Evolutionary conservation across 2,797 vertebrate species (phyloP), one percentile per base, ranked within the genome.

Genomic region (Pipistrellus nathusii): DNA sequence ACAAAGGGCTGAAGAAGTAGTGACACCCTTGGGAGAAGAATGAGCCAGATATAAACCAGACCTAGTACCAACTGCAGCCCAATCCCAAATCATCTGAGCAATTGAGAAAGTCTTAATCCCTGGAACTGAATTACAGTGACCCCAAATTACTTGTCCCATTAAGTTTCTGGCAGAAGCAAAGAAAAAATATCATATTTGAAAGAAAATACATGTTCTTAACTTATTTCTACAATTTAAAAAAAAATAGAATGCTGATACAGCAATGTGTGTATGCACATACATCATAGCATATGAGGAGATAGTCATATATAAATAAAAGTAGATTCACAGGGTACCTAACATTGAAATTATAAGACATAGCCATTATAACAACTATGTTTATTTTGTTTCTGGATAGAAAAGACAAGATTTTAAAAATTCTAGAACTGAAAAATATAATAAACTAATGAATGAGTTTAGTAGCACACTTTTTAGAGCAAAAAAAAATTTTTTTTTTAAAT

Each of bases 171-270:
- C 30, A 78, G 71, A 69, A 93, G 32, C 32, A 73, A 77, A 84
- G 13, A 12, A 57, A 83, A 78, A 75, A 73, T 59, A 57, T 46
- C 8, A 38, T 38, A 32, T 62, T 44, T 85, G 6, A 14, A 90
- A 90, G 38, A 88, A 77, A 78, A 57, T 77, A 35, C 46, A 38
- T 64, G n/a, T 77, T 20, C 68, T 81, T 85, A 78, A 81, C 81
- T 69, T n/a, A 83, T 66, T 64, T 77, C 71, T 51, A 55, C 3
- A 46, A 57, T 91, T 30, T 57, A 41, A 72, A 44, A 72, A 41
- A 72, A 44, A 71, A 44, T 35, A 78, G 35, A 91, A 68, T 41
- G 18, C 44, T 25, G 35, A 85, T 41, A n/a, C 25, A n/a, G 27
- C 8, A 66, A 77, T 46, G 17, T 35, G 6, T 38, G 10, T 32